Evolutionary conservation across 1,140 invertebrate genomes (phyloP), one percentile per base, ranked within the genome.

Genomic region (Bombyx mori): DNA sequence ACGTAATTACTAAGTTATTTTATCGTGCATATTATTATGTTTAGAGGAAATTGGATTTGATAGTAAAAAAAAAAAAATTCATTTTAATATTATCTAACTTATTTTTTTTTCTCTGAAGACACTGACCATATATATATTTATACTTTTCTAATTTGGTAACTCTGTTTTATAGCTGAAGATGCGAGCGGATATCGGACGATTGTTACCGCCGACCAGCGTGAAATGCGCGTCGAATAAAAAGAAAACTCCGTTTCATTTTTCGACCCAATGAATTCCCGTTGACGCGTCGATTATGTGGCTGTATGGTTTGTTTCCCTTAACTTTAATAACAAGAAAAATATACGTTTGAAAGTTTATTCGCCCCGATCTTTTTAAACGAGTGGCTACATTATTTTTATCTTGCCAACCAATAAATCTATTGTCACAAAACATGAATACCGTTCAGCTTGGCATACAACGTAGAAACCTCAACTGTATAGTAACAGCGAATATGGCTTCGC

Each of bases 101-200:
- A 47, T 12, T 12, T 10, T 9, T 10, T 47, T 47, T 47, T 47
- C 8, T 3, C 45, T 47, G 2, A 47, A 3, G 6, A 2, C 2
- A 7, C 2, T 10, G n/a, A 10, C 8, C n/a, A 7, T 10, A 3
- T 10, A 9, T 12, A 47, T 12, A 47, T 47, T 50, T 8, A 12
- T 5, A 22, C 12, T 12, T 50, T 8, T 7, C 3, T 43, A 2
- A 54, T 6, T n/a, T 12, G 42, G 43, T 9, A 54, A 54, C 52
- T 43, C 52, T 54, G 43, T 35, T 35, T 35, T 12, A 44, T 26
- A 50, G 12, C 12, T 12, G 7, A 44, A 65, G 71, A 77, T 75
- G 68, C 69, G 63, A 68, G 58, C 65, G 57, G 56, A 72, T 71
- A 77, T 75, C 71, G 63, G 56, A 60, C 72, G 73, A 73, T 75